phyloP scores from a whole-genome alignment of 2,888 invertebrate species.

The Acleris cristana region DNA sequence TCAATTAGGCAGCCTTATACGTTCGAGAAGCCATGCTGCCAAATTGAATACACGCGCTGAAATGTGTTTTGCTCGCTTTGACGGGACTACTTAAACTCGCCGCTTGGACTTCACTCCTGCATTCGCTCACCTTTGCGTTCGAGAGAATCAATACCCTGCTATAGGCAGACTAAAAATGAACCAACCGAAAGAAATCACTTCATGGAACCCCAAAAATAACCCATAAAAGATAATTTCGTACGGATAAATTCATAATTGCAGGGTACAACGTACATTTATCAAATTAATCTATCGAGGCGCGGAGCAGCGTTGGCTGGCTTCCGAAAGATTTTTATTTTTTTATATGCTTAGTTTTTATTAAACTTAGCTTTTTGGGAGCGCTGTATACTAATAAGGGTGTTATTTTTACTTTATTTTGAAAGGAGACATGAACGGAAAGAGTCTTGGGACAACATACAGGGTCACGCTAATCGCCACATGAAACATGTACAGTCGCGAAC shows the following conservation, averaged over 20 bases:
- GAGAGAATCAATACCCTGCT: too few species aligned
- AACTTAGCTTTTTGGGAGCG: not conserved
- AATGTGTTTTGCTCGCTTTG: too few species aligned
- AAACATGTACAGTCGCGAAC: too few species aligned
- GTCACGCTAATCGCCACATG: too few species aligned
- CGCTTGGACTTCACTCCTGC: too few species aligned
- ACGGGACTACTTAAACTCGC: too few species aligned
- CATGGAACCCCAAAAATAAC: constrained; percentile 44
- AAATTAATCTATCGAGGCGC: constrained; percentile 68
- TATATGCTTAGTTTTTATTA: not conserved
- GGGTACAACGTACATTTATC: constrained; percentile 66
- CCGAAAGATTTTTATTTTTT: constrained; percentile 47
- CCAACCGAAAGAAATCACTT: not conserved
- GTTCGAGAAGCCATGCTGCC: too few species aligned
- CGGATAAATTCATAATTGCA: constrained; percentile 71
- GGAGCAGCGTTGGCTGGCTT: constrained; percentile 53
- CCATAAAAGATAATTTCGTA: constrained; percentile 49
- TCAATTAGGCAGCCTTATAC: too few species aligned
- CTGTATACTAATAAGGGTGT: not conserved
- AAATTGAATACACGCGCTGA: too few species aligned
- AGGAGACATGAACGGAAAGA: not conserved
- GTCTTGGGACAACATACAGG: too few species aligned
- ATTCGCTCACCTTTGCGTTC: too few species aligned
- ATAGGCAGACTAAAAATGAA: not conserved
- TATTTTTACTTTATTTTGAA: not conserved